Evolutionary conservation across 2,113 vertebrate genomes (phyloP), one percentile per base, ranked within the genome.

Genomic region (Theristicus caerulescens): DNA sequence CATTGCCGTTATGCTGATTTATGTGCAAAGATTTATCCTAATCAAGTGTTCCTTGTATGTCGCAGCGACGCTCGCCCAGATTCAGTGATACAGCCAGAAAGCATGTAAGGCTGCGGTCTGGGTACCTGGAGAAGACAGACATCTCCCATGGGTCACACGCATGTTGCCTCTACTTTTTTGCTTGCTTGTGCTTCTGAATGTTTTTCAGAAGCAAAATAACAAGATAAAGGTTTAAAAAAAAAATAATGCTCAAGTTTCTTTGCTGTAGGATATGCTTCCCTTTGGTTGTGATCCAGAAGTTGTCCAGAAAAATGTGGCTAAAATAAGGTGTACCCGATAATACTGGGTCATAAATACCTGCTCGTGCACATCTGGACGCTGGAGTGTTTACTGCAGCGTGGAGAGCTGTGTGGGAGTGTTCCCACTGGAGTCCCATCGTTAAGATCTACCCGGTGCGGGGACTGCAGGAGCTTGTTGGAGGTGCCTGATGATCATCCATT

Each of bases 111-210:
- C 40, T 70, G 44, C 19, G 34, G 10, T 67, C 51, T 67, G 22
- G 21, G 24, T 65, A 31, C 20, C 49, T 29, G 7, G 38, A 58
- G 52, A 69, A 57, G 19, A 26, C 54, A 18, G 36, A 52, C 34
- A n/a, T 58, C 47, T 86, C 59, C 52, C 0, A 0, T 54, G 49
- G 34, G 40, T 90, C 78, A 54, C 0, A 0, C 32, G 27, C 3
- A 13, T 2, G 0, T 44, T 72, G 57, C 54, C 13, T 26, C 29
- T 62, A 5, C 27, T 70, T 84, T 77, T 11, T 32, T 18, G 2
- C 29, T 14, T 66, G 6, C 8, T 81, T 71, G 9, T 82, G 46
- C 51, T 92, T 66, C 44, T n/a, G 11, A 47, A 1, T 40, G 46
- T 31, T 69, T 73, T 64, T 51, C 44, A 54, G 27, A 83, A 92